These are phyloP conservation scores for Fratercula arctica DNA, from an alignment of 2,797 vertebrate genomes.

Conservation along the genomic window DNA sequence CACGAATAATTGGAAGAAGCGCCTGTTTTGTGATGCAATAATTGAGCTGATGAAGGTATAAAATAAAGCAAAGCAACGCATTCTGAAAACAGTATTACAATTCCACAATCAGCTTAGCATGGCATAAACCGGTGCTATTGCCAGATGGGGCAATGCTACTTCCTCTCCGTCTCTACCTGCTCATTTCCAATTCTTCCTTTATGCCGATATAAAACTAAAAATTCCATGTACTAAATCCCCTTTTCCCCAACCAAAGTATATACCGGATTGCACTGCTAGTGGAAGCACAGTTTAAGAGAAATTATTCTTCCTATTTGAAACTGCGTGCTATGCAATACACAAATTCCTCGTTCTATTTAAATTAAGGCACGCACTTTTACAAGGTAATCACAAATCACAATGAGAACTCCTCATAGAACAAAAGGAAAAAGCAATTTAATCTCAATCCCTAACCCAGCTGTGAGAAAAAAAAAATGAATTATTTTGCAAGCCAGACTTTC, in stretches of 20 bases:
- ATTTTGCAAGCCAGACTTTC: background rate
- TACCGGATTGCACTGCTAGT: accelerated
- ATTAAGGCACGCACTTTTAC: background rate
- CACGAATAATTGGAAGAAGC: background rate
- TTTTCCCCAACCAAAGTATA: background rate
- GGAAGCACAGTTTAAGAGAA: background rate
- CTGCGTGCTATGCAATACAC: background rate
- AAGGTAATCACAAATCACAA: background rate
- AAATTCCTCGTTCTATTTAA: background rate
- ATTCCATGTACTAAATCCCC: background rate
- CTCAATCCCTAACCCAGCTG: background rate
- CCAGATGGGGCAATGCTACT: background rate
- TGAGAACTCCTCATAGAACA: background rate
- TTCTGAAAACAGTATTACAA: background rate
- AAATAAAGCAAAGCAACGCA: background rate
- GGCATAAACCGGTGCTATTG: background rate
- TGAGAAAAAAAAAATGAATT: background rate
- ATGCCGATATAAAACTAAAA: background rate
- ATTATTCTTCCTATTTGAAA: background rate
- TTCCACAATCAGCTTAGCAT: background rate
- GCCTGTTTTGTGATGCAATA: background rate
- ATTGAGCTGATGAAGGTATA: background rate
- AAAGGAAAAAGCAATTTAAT: background rate
- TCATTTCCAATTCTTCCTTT: background rate
- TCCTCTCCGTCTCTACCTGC: background rate